Base-by-base conservation (phyloP, 1,140 invertebrate species). In the Aradophagus sp. region DNA sequence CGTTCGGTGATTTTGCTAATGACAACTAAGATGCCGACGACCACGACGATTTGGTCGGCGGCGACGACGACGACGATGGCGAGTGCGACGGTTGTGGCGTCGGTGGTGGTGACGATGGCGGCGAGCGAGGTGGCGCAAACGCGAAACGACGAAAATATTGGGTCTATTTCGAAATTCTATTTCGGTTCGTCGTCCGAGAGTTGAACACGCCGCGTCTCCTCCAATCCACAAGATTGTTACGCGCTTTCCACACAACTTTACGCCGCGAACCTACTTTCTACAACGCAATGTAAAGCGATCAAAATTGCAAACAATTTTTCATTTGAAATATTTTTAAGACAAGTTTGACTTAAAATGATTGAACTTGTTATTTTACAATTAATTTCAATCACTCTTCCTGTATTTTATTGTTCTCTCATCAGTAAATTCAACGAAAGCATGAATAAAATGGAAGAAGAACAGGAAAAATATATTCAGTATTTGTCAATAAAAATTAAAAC, bases 121-220 rank as follows among this genome's bases (percentile, higher is more conserved):
- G 50, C 50, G 50, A 73, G 74, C 76, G 78, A 80, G 81, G 78
- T 84, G 81, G 82, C 77, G 82, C 80, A 83, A 83, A 84, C 75
- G 80, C 79, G 81, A 80, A 82, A 82, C 82, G 84, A 85, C 83
- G 82, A 85, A 86, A 86, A 86, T 86, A 86, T 86, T 86, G 79
- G 83, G 76, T 85, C 82, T 86, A 86, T 86, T 86, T 86, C 81
- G 80, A 86, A 85, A 86, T 85, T 86, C 83, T 86, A 86, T 86
- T 86, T 86, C 72, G 77, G 82, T 80, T 62, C 78, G 80, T 78
- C 81, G 82, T 78, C 80, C 79, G 76, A 77, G 76, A 75, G 74
- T 63, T 73, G 70, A 77, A 65, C 70, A 72, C 67, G 75, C 76
- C 35, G 63, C 59, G 68, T 74, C 77, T 79, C 68, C 70, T 75